Conservation (phyloP, 2,113 vertebrate species). For the Nettapus auritus region DNA sequence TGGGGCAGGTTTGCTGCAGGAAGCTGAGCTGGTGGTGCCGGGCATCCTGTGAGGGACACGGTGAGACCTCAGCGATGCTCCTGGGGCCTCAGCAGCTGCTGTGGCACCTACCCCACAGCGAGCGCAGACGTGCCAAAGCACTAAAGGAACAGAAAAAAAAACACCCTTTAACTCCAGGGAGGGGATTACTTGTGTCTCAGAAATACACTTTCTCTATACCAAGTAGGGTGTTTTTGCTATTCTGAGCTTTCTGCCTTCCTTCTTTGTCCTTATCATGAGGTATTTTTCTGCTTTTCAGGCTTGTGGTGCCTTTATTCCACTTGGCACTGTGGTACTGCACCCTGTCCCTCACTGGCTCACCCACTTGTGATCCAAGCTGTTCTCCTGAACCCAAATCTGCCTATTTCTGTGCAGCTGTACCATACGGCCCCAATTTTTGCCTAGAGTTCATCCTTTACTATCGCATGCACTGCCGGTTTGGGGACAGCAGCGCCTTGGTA, state of each 20-base stretch:
- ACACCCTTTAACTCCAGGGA: neutral
- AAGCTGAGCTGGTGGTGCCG: accelerated
- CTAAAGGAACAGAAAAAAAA: neutral
- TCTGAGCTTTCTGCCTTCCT: neutral
- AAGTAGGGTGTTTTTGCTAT: neutral
- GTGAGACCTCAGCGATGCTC: accelerated
- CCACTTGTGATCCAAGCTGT: neutral
- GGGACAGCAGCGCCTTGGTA: neutral
- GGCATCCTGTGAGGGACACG: neutral
- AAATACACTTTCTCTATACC: neutral
- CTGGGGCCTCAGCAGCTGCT: neutral
- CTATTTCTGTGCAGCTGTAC: neutral
- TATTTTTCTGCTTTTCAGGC: neutral
- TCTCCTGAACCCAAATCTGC: neutral
- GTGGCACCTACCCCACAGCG: accelerated
- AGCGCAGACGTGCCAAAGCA: neutral
- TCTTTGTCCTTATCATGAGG: neutral
- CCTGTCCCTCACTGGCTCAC: neutral
- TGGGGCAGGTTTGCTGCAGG: neutral
- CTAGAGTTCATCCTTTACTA: neutral
- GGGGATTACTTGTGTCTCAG: neutral
- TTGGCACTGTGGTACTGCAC: neutral
- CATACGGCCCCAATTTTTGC: neutral
- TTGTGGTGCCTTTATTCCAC: neutral
- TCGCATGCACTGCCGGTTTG: neutral